Evolutionary conservation across 1,140 invertebrate species (phyloP).

Genomic region (Vanessa tameamea): DNA sequence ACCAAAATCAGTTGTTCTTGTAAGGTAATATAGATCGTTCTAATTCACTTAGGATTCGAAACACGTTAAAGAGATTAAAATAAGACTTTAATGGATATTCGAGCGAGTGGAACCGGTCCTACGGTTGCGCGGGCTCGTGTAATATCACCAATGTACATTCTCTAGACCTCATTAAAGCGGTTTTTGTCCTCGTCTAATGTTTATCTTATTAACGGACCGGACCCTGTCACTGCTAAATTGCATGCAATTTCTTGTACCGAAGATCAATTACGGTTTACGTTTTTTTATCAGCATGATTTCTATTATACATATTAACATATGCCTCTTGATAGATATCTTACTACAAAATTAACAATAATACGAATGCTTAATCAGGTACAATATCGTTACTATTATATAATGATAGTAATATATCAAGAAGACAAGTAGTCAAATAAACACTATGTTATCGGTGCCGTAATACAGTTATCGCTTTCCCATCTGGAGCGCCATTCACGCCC

Average conservation of each 20-base stretch:
- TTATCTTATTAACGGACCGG: conserved; percentile 62
- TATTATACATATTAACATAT: conserved; percentile 9
- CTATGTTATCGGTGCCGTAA: conserved; percentile 12
- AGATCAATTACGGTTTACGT: conserved; percentile 17
- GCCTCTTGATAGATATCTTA: not conserved
- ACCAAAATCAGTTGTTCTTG: not conserved
- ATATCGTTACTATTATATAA: not conserved
- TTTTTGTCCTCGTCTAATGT: conserved; percentile 65
- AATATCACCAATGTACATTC: conserved; percentile 64
- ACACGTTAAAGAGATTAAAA: conserved; percentile 53
- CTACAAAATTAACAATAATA: not conserved
- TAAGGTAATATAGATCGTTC: conserved; percentile 35
- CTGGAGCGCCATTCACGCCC: conserved; percentile 36
- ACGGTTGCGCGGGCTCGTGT: conserved; percentile 48
- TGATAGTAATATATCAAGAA: not conserved
- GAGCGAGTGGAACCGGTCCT: conserved; percentile 50
- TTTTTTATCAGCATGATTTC: conserved; percentile 1
- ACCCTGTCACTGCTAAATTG: conserved; percentile 55
- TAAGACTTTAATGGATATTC: conserved; percentile 56
- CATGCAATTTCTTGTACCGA: conserved; percentile 50
- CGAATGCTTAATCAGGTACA: not conserved
- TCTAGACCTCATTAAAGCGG: conserved; percentile 62
- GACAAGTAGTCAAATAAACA: conserved; percentile 2
- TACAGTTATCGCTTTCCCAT: conserved; percentile 31
- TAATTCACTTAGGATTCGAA: conserved; percentile 51